Evolutionary conservation across 2,113 vertebrate genomes (phyloP).

Genomic region (Bucco capensis): DNA sequence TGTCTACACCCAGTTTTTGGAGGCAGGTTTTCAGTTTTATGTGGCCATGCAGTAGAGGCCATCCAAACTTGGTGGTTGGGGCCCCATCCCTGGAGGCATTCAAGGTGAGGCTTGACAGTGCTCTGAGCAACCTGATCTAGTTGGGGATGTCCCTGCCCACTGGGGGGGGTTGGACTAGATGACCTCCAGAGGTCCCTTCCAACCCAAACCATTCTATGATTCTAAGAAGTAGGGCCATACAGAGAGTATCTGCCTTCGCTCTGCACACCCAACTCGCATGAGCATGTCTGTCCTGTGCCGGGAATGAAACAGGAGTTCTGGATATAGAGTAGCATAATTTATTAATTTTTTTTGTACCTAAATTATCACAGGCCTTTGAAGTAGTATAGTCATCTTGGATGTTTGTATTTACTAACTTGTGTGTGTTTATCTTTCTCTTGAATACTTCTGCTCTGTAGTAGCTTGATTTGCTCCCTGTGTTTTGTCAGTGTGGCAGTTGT

Average conservation of each 20-base stretch:
- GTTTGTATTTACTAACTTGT: neutral
- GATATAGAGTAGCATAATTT: too few species aligned
- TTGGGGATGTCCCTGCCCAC: too few species aligned
- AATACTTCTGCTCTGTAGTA: neutral
- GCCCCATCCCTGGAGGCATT: too few species aligned
- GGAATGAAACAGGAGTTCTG: neutral
- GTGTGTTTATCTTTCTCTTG: neutral
- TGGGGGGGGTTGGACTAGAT: too few species aligned
- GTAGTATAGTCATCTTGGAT: neutral
- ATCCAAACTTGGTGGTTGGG: neutral
- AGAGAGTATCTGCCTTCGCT: neutral
- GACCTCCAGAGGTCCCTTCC: too few species aligned
- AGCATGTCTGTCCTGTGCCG: neutral
- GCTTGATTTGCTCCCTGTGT: neutral
- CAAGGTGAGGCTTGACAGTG: too few species aligned
- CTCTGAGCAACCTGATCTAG: too few species aligned
- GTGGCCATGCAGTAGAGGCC: neutral
- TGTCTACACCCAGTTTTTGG: neutral
- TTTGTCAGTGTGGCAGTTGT: neutral
- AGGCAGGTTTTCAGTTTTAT: neutral
- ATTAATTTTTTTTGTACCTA: too few species aligned
- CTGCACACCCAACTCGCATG: rapidly evolving
- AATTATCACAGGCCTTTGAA: neutral
- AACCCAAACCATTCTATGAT: too few species aligned
- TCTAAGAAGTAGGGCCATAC: neutral